These are phyloP conservation scores for Pogonomyrmex californicus DNA, from an alignment of 1,140 invertebrate genomes.

Conservation along the genomic window DNA sequence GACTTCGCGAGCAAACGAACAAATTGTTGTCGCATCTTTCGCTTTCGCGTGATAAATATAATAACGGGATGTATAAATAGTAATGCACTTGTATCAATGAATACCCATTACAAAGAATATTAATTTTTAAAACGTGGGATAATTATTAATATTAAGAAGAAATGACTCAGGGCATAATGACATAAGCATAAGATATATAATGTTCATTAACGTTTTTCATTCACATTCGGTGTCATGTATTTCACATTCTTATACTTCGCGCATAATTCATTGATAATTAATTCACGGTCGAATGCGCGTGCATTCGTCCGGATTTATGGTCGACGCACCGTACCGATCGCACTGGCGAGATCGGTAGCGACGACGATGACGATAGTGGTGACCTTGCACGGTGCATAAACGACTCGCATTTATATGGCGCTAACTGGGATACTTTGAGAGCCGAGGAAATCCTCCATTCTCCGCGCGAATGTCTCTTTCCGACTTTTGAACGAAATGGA, in stretches of 20 bases:
- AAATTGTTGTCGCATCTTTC: constrained; percentile 26
- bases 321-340: constrained; percentile 7
- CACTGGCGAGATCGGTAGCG: constrained; percentile 5
- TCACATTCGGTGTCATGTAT: background rate
- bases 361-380: constrained; percentile 20
- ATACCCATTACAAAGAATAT: background rate
- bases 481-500: background rate
- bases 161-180: background rate
- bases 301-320: constrained; percentile 62
- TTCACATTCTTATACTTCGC: background rate
- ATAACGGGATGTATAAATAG: constrained; percentile 6
- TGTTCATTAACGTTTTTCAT: constrained; percentile 22
- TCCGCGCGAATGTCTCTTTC: background rate
- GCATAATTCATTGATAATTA: constrained; percentile 55
- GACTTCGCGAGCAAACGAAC: constrained; percentile 29
- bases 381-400: constrained; percentile 53
- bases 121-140: background rate
- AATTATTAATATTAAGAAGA: background rate
- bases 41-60: background rate
- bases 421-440: background rate
- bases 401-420: constrained; percentile 27
- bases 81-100: background rate
- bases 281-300: constrained; percentile 59
- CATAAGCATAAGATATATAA: constrained; percentile 10
- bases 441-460: constrained; percentile 9